Percentiles rank a stretch among this genome's conserved stretches.
Conservation (phyloP, 2,888 invertebrate species). For the Scrobipalpa atriplicella region DNA sequence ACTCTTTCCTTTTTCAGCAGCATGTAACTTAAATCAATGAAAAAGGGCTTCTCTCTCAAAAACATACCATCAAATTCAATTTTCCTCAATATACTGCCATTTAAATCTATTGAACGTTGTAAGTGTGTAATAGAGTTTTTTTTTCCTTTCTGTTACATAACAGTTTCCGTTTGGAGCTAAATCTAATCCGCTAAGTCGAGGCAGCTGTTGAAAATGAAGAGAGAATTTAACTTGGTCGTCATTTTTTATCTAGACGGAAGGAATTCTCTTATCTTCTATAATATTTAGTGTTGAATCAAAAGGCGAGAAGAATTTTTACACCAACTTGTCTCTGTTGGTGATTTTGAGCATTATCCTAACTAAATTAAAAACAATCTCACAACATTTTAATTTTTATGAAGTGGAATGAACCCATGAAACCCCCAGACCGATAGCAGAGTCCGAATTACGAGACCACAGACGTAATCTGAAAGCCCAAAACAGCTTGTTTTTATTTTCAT, state of each 20-base stretch:
- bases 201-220: slow-evolving; percentile 27
- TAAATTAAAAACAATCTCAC: not conserved
- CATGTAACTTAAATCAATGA: not conserved
- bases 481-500: no score
- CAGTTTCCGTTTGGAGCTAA: slow-evolving; percentile 16
- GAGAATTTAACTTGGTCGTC: not conserved
- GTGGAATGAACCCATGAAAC: no score
- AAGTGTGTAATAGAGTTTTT: slow-evolving; percentile 8
- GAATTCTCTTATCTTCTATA: no score
- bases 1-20: no score
- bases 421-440: no score
- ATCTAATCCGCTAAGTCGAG: slow-evolving; percentile 27
- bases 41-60: not conserved
- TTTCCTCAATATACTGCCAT: slow-evolving; percentile 3
- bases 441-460: no score
- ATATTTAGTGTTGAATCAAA: no score
- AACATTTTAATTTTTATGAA: no score
- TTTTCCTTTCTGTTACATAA: not conserved
- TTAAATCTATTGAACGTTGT: slow-evolving; percentile 5
- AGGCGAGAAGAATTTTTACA: no score
- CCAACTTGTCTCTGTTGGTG: no score
- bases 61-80: slow-evolving; percentile 4
- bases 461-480: no score
- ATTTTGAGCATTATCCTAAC: not conserved
- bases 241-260: not conserved